Evolutionary conservation across 2,888 invertebrate genomes (phyloP).

Genomic region (Callimorpha dominula): DNA sequence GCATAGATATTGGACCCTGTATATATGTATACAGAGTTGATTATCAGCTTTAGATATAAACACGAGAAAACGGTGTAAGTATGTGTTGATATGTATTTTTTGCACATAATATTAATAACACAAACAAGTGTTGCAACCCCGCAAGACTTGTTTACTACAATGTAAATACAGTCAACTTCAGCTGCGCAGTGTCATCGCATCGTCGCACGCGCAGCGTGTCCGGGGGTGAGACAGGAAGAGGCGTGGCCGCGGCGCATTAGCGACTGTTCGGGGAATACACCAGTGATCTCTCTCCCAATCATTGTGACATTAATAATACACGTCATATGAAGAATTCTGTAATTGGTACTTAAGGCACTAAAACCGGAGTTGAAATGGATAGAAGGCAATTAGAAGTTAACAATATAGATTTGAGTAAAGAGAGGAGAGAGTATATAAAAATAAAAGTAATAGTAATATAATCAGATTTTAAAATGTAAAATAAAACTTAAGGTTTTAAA

Average conservation of each 20-base stretch:
- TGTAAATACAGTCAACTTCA: constrained; percentile 24
- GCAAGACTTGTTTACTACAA: constrained; percentile 14
- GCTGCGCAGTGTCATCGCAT: constrained; percentile 46
- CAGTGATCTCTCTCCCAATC: constrained; percentile 56
- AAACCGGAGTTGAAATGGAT: constrained; percentile 25
- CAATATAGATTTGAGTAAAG: no score
- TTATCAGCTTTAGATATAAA: no score
- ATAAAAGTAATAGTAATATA: no score
- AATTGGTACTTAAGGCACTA: constrained; percentile 47
- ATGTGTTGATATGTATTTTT: background rate
- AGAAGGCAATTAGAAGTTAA: constrained; percentile 10
- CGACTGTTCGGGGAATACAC: constrained; percentile 66
- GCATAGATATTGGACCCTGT: no score
- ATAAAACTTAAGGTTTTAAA: no score
- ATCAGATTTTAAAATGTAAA: no score
- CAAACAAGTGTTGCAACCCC: constrained; percentile 37
- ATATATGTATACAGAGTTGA: no score
- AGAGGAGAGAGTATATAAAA: no score
- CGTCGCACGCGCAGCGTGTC: constrained; percentile 43
- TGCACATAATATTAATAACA: background rate
- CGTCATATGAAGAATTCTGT: constrained; percentile 51
- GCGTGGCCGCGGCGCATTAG: constrained; percentile 75
- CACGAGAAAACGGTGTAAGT: background rate
- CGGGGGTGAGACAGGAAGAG: constrained; percentile 76
- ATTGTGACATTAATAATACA: constrained; percentile 55